These are phyloP conservation scores for Drosophila repletoides DNA, from an alignment of 1,140 invertebrate species.

Conservation along the genomic window DNA sequence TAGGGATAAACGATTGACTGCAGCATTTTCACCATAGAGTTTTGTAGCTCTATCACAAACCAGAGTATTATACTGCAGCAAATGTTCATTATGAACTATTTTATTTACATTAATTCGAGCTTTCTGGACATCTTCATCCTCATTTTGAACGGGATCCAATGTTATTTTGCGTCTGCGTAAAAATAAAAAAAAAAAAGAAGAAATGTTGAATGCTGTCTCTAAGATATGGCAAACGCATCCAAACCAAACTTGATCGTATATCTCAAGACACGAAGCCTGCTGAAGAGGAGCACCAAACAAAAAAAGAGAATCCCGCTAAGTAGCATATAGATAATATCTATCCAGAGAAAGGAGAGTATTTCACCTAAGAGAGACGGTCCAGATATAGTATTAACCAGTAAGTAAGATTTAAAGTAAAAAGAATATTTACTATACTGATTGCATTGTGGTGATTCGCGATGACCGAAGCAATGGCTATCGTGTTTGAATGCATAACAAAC, in stretches of 20 bases:
- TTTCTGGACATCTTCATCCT: conserved; percentile 6
- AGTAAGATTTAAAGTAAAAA: too few relatives aligned
- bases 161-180: neutral
- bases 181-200: neutral
- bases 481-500: too few relatives aligned
- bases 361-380: too few relatives aligned
- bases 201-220: neutral
- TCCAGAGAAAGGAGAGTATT: too few relatives aligned
- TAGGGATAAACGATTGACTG: conserved; percentile 34
- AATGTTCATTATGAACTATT: neutral
- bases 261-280: neutral
- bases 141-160: neutral
- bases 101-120: neutral
- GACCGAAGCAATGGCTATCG: too few relatives aligned
- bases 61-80: neutral
- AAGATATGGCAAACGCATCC: neutral
- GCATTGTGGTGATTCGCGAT: too few relatives aligned
- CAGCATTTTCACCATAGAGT: neutral
- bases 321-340: neutral
- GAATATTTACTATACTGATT: too few relatives aligned
- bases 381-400: too few relatives aligned
- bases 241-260: conserved; percentile 24
- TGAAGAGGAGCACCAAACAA: neutral
- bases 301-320: conserved; percentile 8
- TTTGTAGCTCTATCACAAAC: conserved; percentile 22